These are phyloP conservation scores for Opisthocomus hoazin DNA, from an alignment of 2,113 vertebrate genomes.

Conservation along the genomic window DNA sequence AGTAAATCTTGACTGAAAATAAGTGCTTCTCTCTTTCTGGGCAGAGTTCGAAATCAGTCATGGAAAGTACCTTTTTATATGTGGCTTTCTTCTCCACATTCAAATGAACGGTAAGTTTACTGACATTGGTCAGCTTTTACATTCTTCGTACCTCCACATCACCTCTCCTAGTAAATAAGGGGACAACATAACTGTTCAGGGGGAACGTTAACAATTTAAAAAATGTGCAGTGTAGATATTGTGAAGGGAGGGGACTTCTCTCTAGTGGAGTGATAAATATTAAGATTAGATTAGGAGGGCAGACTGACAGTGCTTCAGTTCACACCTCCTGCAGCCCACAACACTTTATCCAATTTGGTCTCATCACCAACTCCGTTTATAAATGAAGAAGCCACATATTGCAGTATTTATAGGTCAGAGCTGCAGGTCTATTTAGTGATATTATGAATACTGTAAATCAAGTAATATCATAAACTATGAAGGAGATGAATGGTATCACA, in stretches of 20 bases:
- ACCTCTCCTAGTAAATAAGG: background rate
- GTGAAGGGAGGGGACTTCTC: background rate
- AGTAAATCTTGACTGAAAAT: background rate
- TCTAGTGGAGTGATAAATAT: background rate
- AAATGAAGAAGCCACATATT: background rate
- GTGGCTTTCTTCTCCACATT: background rate
- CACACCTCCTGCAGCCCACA: constrained; percentile 5
- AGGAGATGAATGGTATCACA: background rate
- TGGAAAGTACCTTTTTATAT: background rate
- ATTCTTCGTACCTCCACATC: background rate
- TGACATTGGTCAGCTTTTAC: background rate
- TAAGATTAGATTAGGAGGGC: background rate
- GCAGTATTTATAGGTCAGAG: constrained; percentile 23
- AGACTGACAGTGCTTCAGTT: background rate
- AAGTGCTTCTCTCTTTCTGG: background rate
- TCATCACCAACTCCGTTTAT: background rate
- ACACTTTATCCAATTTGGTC: constrained; percentile 11
- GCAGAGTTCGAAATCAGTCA: background rate
- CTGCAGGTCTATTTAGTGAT: background rate
- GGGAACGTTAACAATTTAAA: background rate
- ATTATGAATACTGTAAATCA: constrained; percentile 37
- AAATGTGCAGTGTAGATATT: background rate
- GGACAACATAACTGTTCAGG: background rate
- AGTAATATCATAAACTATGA: background rate
- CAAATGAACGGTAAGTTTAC: background rate